phyloP scores from a whole-genome alignment of 2,113 vertebrate genomes.

The Phalacrocorax pelagicus region DNA sequence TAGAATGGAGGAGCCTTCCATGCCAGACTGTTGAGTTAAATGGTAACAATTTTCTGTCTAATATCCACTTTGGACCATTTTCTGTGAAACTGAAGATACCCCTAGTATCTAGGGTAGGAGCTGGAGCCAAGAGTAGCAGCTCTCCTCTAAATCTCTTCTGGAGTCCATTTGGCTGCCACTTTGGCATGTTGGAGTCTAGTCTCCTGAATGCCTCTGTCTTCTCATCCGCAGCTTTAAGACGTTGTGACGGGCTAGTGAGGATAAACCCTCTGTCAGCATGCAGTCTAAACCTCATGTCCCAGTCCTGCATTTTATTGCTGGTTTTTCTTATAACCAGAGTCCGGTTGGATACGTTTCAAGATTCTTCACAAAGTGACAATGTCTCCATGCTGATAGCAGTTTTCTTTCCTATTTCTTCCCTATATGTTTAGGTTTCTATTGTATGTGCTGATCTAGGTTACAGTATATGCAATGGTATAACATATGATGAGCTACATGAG shows the following conservation, averaged over 20 bases:
- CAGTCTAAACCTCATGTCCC: neutral
- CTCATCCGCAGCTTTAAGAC: neutral
- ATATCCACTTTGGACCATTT: neutral
- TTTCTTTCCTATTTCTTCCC: neutral
- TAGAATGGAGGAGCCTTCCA: neutral
- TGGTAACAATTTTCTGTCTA: neutral
- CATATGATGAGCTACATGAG: neutral
- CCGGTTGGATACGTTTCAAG: neutral
- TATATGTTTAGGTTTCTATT: neutral
- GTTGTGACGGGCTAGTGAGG: neutral
- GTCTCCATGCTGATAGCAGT: neutral
- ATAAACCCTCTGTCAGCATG: rapidly evolving
- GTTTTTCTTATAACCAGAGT: neutral
- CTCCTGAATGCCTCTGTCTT: neutral
- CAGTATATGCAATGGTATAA: neutral
- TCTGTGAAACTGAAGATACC: neutral
- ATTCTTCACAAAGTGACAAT: neutral
- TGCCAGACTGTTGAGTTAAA: neutral
- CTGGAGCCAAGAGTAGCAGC: neutral
- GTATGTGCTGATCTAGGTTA: neutral
- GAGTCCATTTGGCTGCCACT: neutral
- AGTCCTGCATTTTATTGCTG: neutral
- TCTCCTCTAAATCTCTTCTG: neutral
- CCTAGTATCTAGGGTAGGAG: neutral
- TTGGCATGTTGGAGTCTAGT: neutral